Evolutionary conservation across 1,140 invertebrate genomes (phyloP).

Genomic region (Apis mellifera): DNA sequence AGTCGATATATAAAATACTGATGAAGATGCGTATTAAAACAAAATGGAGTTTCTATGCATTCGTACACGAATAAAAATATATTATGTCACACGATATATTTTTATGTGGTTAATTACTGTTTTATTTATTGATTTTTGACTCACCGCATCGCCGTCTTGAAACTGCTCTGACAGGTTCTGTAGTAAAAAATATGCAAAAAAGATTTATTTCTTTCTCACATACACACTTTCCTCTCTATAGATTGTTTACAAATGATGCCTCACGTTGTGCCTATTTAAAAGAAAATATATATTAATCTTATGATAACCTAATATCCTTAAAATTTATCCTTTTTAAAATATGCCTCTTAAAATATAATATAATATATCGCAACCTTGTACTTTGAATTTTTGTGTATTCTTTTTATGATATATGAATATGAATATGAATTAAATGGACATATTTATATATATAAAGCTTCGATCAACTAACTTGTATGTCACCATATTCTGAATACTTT

Average conservation of each 20-base stretch:
- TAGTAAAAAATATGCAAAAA: neutral
- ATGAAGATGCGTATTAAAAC: neutral
- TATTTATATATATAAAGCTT: neutral
- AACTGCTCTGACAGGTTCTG: neutral
- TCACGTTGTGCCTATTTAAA: neutral
- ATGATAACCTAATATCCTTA: neutral
- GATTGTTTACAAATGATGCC: neutral
- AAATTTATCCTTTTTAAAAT: neutral
- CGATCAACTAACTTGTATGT: neutral
- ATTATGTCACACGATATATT: neutral
- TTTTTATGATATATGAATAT: neutral
- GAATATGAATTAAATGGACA: neutral
- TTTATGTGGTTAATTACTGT: neutral
- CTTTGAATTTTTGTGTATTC: neutral
- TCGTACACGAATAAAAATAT: neutral
- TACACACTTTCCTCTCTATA: neutral
- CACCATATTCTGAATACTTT: neutral
- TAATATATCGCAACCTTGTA: too few relatives aligned
- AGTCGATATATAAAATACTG: neutral
- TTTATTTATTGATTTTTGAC: neutral
- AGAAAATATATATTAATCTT: neutral
- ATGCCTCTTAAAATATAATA: too few relatives aligned
- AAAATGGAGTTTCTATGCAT: neutral
- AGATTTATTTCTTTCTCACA: neutral
- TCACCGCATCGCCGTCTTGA: conserved; percentile 17